Evolutionary conservation across 2,797 vertebrate species (phyloP).

Genomic region (Chelonia mydas): DNA sequence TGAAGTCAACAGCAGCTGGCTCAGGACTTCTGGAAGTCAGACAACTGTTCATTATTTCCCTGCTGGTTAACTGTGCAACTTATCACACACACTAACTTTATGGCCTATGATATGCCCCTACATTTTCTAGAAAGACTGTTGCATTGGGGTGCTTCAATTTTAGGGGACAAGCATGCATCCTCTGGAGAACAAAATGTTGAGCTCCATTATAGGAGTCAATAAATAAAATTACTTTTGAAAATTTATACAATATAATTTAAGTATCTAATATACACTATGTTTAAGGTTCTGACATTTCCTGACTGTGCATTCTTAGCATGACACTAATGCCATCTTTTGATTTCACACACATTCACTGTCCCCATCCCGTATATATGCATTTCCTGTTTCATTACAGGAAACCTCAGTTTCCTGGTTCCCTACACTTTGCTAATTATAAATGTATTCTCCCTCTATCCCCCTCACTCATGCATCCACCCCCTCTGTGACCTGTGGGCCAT

Average conservation of each 20-base stretch:
- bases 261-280: neutral
- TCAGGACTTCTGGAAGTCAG: neutral
- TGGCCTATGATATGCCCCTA: neutral
- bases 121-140: accelerated
- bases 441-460: neutral
- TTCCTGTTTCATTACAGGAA: neutral
- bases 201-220: neutral
- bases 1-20: neutral
- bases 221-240: neutral
- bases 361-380: neutral
- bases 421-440: neutral
- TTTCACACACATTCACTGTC: neutral
- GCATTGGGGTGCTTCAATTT: neutral
- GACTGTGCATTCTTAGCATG: neutral
- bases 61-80: neutral
- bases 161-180: neutral
- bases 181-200: neutral
- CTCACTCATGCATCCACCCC: neutral
- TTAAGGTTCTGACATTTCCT: neutral
- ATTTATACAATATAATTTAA: neutral
- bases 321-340: neutral
- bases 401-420: neutral
- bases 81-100: neutral
- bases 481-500: neutral
- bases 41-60: neutral